Base-by-base conservation (phyloP, 2,797 vertebrate species). In the Dendrocincla tyrannina region DNA sequence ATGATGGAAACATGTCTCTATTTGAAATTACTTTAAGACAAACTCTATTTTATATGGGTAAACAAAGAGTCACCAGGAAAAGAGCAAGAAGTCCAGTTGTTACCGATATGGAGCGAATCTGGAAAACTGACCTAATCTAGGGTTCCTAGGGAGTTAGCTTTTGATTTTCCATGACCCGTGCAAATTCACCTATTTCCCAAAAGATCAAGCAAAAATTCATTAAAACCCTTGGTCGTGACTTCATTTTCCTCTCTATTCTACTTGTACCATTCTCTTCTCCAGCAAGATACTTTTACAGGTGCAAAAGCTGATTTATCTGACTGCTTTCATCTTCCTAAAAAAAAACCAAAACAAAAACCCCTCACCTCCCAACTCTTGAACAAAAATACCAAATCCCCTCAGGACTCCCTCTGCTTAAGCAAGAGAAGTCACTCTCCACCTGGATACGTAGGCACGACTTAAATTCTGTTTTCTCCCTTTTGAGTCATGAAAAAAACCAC, bases 161-260 rank as follows among this genome's bases (percentile, higher is more conserved):
- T 89, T 46, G 2, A 11, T 85, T 60, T 69, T 81, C 50, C 13
- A 46, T 4, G 6, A 47, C 44, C 32, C 7, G 2, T 14, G 13
- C 16, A 80, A 89, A 87, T 55, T 72, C 25, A 33, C 11, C 11
- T 64, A n/a, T 17, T 56, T 76, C 62, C 44, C 22, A 39, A 50
- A 88, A 56, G 47, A 66, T 27, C 19, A 84, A 73, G 47, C 8
- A 88, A 69, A 88, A 93, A 73, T 5, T 46, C 32, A 37, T 6
- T 37, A 49, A 59, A 86, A 3, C 4, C 15, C 53, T 64, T 62
- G 15, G 37, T 9, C 1, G 0, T 10, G 49, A 74, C 4, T n/a
- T 78, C 5, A 11, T 77, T 77, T 77, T 80, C 17, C 33, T 83
- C 78, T 82, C 46, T 75, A 14, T 56, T 78, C 64, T 79, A 52